Evolutionary conservation across 2,113 vertebrate genomes (phyloP).

Genomic region (Candoia aspera): DNA sequence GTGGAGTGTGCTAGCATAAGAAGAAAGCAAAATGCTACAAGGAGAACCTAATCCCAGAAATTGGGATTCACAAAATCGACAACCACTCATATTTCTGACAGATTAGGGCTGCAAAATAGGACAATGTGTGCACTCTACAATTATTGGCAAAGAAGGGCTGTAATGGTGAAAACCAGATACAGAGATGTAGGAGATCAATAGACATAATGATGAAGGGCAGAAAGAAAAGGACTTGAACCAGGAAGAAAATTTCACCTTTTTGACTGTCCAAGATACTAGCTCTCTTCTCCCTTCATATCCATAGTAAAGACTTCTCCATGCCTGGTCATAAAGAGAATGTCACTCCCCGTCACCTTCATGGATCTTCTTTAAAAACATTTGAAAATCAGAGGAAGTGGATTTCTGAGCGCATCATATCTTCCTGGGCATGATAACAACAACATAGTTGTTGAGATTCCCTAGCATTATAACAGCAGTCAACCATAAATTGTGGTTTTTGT

Average conservation of each 20-base stretch:
- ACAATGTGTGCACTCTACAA: background rate
- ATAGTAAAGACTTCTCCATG: background rate
- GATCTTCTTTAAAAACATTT: background rate
- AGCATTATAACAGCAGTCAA: background rate
- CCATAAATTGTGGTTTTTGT: background rate
- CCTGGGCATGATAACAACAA: background rate
- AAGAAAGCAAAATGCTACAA: background rate
- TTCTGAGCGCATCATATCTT: background rate
- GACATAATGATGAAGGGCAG: background rate
- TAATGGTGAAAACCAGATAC: background rate
- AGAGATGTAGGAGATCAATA: background rate
- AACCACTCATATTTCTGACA: background rate
- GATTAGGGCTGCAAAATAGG: background rate
- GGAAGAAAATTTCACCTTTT: background rate
- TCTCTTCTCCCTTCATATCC: background rate
- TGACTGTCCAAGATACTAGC: background rate
- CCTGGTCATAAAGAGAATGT: background rate
- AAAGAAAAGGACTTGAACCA: background rate
- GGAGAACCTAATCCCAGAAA: background rate
- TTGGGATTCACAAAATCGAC: background rate
- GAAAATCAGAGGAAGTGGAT: background rate
- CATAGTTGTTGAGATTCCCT: background rate
- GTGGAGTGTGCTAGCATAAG: background rate
- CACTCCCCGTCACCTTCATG: background rate
- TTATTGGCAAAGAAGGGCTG: background rate